Percentiles rank a stretch among this genome's conserved stretches.
Evolutionary conservation across 2,888 invertebrate genomes (phyloP).

Genomic region (Lacanobia wlatinum): DNA sequence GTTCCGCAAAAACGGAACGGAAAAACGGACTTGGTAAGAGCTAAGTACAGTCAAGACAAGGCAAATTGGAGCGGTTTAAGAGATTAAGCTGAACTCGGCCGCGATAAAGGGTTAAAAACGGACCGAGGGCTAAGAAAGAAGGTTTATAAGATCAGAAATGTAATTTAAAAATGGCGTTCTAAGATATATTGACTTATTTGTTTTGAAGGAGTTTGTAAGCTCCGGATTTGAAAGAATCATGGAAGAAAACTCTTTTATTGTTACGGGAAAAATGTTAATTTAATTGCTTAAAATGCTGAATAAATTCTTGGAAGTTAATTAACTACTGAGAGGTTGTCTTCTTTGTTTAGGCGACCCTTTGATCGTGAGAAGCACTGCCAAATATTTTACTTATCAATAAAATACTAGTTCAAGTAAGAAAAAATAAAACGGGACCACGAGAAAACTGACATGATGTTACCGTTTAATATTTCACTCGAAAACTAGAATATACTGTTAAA

Average conservation of each 20-base stretch:
- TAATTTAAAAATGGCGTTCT: slow-evolving; percentile 51
- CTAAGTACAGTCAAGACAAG: slow-evolving; percentile 43
- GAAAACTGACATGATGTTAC: neutral
- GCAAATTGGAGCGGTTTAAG: slow-evolving; percentile 60
- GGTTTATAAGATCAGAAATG: slow-evolving; percentile 60
- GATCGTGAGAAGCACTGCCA: neutral
- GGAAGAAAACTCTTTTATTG: slow-evolving; percentile 16
- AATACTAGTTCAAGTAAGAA: neutral
- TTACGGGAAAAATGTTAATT: neutral
- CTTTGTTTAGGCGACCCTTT: slow-evolving; percentile 5
- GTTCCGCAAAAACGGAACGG: slow-evolving; percentile 38
- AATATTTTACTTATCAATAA: neutral
- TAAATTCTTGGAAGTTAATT: slow-evolving; percentile 18
- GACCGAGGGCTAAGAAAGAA: slow-evolving; percentile 40
- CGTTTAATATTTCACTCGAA: slow-evolving; percentile 22
- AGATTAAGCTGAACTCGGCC: slow-evolving; percentile 58
- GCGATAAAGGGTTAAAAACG: slow-evolving; percentile 60
- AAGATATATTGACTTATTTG: slow-evolving; percentile 47
- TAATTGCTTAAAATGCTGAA: neutral
- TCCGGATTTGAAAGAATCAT: slow-evolving; percentile 25
- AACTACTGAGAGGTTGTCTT: neutral
- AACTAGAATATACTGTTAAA: neutral
- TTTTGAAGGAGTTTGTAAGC: slow-evolving; percentile 18
- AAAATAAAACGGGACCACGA: neutral
- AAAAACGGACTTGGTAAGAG: slow-evolving; percentile 37